These are phyloP conservation scores for Leuciscus waleckii DNA, from an alignment of 2,797 vertebrate species.

Conservation along the genomic window DNA sequence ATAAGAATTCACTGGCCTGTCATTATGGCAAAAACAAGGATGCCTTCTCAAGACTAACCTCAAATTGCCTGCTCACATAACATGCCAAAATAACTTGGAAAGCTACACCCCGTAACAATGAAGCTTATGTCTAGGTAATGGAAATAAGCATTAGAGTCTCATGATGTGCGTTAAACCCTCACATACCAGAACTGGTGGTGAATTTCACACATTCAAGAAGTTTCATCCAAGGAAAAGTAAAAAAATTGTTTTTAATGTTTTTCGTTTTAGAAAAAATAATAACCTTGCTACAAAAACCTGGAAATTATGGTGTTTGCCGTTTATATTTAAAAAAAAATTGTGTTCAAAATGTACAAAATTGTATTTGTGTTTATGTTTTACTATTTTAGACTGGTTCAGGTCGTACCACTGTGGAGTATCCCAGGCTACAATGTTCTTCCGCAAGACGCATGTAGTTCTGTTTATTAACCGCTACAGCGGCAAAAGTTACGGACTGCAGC, in stretches of 20 bases:
- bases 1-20: slow-evolving; percentile 1
- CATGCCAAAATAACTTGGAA: slow-evolving; percentile 5
- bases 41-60: slow-evolving; percentile 20
- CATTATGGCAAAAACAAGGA: slow-evolving; percentile 38
- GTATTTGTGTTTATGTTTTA: no score
- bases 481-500: no score
- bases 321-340: background rate
- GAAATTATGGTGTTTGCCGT: background rate
- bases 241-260: background rate
- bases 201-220: slow-evolving; percentile 7
- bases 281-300: background rate
- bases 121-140: slow-evolving; percentile 21
- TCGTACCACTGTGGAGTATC: no score
- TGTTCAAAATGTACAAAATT: no score
- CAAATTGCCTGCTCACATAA: slow-evolving; percentile 10
- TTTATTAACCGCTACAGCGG: no score
- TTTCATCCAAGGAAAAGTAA: background rate
- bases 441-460: no score
- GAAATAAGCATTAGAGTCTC: slow-evolving; percentile 11
- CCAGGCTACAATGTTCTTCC: no score
- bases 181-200: background rate
- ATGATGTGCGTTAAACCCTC: slow-evolving; percentile 35
- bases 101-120: slow-evolving; percentile 12
- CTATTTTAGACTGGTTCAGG: no score
- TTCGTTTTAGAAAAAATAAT: background rate